Evolutionary conservation across 2,888 invertebrate genomes (phyloP).

Genomic region (Urechis unicinctus): DNA sequence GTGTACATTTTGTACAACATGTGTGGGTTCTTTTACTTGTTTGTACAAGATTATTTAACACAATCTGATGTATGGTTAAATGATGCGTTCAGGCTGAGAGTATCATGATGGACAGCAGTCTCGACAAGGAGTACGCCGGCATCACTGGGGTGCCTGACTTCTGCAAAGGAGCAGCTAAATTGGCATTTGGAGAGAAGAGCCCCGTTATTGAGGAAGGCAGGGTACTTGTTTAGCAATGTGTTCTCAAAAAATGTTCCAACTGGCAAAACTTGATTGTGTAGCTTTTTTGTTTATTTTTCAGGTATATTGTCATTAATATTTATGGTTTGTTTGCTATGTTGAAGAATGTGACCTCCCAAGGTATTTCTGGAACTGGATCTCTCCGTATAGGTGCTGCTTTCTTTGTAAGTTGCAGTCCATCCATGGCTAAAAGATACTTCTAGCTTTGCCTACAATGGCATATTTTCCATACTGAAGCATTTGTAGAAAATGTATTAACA

Average conservation of each 20-base stretch:
- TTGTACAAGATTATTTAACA: not conserved
- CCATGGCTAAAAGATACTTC: no score
- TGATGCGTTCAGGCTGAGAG: conserved; percentile 73
- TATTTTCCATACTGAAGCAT: no score
- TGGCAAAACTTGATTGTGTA: not conserved
- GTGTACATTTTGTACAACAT: no score
- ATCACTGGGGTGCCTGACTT: conserved; percentile 83
- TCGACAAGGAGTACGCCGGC: conserved; percentile 93
- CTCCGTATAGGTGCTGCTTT: conserved; percentile 88
- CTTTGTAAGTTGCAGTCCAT: conserved; percentile 58
- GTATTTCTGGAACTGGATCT: conserved; percentile 96
- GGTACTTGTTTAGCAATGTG: conserved; percentile 58
- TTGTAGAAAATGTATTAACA: not conserved
- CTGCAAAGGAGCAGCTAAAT: conserved; percentile 72
- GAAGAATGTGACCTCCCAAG: conserved; percentile 67
- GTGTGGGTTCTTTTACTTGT: no score
- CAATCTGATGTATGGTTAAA: no score
- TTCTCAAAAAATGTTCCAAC: not conserved
- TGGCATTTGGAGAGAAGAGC: conserved; percentile 81
- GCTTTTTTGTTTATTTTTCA: not conserved
- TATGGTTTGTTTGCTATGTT: conserved; percentile 10
- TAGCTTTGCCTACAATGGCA: no score
- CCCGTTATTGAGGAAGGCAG: conserved; percentile 62
- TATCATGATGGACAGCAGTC: conserved; percentile 59
- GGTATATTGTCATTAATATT: not conserved